phyloP scores from a whole-genome alignment of 2,888 invertebrate species.

The Gnatocerus cornutus region DNA sequence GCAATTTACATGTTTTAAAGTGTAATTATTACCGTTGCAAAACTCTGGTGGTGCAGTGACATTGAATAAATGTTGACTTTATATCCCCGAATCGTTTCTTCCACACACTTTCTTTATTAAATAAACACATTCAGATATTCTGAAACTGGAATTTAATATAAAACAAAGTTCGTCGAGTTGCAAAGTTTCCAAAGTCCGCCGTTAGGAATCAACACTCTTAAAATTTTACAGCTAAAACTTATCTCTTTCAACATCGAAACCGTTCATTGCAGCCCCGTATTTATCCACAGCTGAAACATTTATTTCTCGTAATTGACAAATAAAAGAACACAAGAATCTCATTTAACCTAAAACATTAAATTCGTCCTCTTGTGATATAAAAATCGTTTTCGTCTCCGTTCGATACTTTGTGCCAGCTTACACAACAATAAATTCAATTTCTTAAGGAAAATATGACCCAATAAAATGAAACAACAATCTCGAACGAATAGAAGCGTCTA shows the following conservation, averaged over 20 bases:
- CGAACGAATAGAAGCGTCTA: constrained; percentile 29
- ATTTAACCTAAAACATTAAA: constrained; percentile 24
- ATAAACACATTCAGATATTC: neutral
- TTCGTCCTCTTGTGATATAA: constrained; percentile 13
- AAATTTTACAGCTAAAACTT: constrained; percentile 2
- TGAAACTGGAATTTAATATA: neutral
- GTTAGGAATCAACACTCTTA: constrained; percentile 2
- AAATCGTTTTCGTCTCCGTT: constrained; percentile 22
- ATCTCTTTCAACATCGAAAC: constrained; percentile 3
- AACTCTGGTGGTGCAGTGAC: too few species aligned
- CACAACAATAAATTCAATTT: constrained; percentile 38
- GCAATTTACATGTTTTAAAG: too few species aligned
- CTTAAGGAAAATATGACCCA: constrained; percentile 38
- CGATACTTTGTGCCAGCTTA: constrained; percentile 31
- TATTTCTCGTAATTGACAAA: constrained; percentile 15
- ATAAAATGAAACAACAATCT: constrained; percentile 42
- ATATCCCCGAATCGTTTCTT: too few species aligned
- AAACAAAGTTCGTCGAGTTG: neutral
- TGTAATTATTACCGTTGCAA: too few species aligned
- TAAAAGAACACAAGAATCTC: constrained; percentile 17
- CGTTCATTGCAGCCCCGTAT: constrained; percentile 4
- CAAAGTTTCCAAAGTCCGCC: neutral
- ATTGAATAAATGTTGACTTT: too few species aligned
- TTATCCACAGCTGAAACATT: constrained; percentile 11
- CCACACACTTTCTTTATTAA: neutral